Conservation (phyloP, 2,113 vertebrate species). For the Amazona guildingii region DNA sequence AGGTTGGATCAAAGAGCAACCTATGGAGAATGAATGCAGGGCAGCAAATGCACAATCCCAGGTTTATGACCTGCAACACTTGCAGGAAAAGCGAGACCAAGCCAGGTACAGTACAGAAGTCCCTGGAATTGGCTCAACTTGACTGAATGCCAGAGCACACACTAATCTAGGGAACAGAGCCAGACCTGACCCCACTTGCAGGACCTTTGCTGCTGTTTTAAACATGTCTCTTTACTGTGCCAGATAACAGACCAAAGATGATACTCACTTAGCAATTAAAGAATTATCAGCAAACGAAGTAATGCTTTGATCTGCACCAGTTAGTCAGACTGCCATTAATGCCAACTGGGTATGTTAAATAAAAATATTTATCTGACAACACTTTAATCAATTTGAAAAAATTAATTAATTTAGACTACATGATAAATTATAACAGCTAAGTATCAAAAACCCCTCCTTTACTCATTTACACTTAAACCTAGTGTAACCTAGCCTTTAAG, state of each 20-base stretch:
- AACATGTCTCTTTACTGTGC: background rate
- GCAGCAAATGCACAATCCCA: background rate
- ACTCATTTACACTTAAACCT: background rate
- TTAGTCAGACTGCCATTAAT: background rate
- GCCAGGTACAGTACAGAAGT: background rate
- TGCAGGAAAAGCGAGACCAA: background rate
- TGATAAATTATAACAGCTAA: background rate
- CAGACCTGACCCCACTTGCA: conserved; percentile 23
- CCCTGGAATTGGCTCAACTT: background rate
- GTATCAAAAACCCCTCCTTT: background rate
- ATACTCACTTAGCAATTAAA: background rate
- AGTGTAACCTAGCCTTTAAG: background rate
- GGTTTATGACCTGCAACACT: background rate
- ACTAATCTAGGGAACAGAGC: background rate
- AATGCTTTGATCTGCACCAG: background rate
- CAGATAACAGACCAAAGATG: background rate
- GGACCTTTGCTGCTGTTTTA: background rate
- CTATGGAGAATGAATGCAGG: background rate
- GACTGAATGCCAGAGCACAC: conserved; percentile 11
- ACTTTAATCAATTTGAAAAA: background rate
- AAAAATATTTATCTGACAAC: background rate
- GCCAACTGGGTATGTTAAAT: background rate
- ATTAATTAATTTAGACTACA: background rate
- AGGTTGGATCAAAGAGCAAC: background rate
- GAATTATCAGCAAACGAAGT: background rate